Evolutionary conservation across 2,113 vertebrate species (phyloP).

Genomic region (Paramisgurnus dabryanus): DNA sequence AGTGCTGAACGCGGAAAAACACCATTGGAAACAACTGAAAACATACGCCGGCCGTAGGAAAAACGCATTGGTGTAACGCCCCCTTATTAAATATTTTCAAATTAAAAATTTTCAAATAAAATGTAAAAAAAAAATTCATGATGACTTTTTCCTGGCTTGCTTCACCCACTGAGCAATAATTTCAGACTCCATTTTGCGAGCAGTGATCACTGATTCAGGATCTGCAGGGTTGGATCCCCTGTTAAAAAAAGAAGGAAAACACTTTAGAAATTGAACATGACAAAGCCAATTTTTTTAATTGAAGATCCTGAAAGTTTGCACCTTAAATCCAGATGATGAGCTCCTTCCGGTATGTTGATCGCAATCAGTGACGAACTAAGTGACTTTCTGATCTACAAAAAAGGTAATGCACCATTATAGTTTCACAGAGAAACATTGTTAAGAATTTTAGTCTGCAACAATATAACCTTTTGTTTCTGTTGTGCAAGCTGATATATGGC

Average conservation of each 20-base stretch:
- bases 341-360: constrained; percentile 79
- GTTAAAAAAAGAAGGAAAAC: not conserved
- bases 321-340: constrained; percentile 92
- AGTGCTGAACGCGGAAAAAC: no score
- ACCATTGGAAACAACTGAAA: no score
- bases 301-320: constrained; percentile 53
- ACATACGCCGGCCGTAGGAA: no score
- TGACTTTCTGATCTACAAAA: constrained; percentile 76
- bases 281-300: no score
- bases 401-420: not conserved
- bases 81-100: constrained; percentile 25
- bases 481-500: not conserved
- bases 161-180: constrained; percentile 82
- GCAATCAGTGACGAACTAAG: constrained; percentile 80
- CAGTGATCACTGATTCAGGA: constrained; percentile 74
- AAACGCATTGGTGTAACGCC: not conserved
- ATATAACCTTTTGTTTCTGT: not conserved
- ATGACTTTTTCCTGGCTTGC: constrained; percentile 53
- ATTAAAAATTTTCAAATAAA: constrained; percentile 24
- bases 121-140: not conserved
- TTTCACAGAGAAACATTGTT: no score
- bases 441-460: no score
- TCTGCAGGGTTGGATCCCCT: constrained; percentile 80
- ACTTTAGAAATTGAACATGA: no score
- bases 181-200: constrained; percentile 74